Conservation (phyloP, 2,888 invertebrate species). For the Sussaba pulchella region DNA sequence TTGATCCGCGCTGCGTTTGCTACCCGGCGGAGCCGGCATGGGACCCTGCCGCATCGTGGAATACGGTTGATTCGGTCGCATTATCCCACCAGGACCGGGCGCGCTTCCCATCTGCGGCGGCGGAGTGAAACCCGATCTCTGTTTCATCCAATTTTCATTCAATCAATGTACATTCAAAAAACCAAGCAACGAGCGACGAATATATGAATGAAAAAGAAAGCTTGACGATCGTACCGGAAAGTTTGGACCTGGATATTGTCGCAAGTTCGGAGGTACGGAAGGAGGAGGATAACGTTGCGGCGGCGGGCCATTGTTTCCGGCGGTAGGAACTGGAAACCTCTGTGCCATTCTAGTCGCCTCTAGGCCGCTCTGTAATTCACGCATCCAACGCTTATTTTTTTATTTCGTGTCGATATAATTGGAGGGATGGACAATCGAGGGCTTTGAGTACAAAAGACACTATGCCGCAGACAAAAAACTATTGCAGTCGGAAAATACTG, state of each 20-base stretch:
- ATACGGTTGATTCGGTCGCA: slow-evolving; percentile 86
- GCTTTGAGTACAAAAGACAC: no score
- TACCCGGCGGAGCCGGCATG: slow-evolving; percentile 86
- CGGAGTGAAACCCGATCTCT: slow-evolving; percentile 89
- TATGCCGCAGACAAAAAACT: no score
- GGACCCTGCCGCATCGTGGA: slow-evolving; percentile 87
- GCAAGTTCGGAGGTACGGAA: slow-evolving; percentile 85
- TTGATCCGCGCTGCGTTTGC: slow-evolving; percentile 88
- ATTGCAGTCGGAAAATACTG: no score
- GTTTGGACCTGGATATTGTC: slow-evolving; percentile 90
- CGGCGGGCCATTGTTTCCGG: slow-evolving; percentile 86
- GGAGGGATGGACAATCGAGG: no score
- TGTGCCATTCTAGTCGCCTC: slow-evolving; percentile 85
- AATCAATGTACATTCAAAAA: slow-evolving; percentile 23
- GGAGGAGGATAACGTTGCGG: slow-evolving; percentile 88
- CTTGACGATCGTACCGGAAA: slow-evolving; percentile 87
- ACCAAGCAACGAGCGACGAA: not conserved
- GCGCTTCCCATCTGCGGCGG: slow-evolving; percentile 87
- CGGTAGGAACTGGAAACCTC: slow-evolving; percentile 86
- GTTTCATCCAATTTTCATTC: slow-evolving; percentile 84
- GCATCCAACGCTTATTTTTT: no score
- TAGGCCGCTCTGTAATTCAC: slow-evolving; percentile 36
- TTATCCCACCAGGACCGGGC: slow-evolving; percentile 86
- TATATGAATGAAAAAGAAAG: not conserved
- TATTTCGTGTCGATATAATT: no score